phyloP scores from a whole-genome alignment of 2,797 vertebrate genomes.

The Anabacerthia variegaticeps region DNA sequence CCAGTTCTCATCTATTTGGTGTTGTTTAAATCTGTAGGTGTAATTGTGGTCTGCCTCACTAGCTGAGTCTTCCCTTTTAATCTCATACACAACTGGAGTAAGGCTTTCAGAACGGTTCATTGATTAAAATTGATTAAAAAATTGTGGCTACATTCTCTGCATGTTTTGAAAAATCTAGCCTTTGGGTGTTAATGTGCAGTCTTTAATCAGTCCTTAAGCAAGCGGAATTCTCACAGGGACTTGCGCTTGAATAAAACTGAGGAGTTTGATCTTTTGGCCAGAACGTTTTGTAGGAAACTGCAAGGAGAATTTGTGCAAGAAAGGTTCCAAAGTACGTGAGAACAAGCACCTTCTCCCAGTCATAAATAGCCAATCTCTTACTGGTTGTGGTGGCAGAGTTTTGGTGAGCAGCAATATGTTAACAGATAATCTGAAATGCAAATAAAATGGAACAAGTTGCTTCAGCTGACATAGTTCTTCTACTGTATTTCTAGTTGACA shows the following conservation, averaged over 20 bases:
- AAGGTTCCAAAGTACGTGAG: background rate
- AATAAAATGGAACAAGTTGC: background rate
- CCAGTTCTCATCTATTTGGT: background rate
- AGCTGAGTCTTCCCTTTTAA: background rate
- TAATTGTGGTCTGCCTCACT: background rate
- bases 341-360: background rate
- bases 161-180: background rate
- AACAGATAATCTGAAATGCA: background rate
- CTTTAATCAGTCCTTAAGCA: conserved; percentile 8
- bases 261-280: background rate
- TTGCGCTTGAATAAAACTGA: background rate
- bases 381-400: background rate
- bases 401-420: background rate
- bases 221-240: background rate
- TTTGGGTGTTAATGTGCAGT: background rate
- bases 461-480: background rate
- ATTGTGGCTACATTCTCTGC: background rate
- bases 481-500: background rate
- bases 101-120: background rate
- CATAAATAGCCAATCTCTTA: background rate
- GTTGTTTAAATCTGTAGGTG: background rate
- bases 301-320: background rate
- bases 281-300: background rate
- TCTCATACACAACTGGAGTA: background rate
- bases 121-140: background rate